Conservation (phyloP, 1,140 invertebrate genomes). For the Trypoxylus dichotomus region DNA sequence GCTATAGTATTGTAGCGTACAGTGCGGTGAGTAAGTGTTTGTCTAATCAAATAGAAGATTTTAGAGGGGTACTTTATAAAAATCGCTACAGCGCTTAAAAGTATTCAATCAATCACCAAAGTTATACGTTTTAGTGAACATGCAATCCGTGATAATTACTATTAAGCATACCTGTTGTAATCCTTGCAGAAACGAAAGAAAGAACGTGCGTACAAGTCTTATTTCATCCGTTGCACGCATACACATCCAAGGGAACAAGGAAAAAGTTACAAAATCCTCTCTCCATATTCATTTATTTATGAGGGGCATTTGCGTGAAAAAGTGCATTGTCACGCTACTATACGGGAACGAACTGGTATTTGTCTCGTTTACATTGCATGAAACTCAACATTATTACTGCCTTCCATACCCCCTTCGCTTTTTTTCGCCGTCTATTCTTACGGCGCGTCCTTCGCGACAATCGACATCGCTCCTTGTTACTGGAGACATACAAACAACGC, state of each 20-base stretch:
- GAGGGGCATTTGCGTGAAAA: not conserved
- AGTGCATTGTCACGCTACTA: conserved; percentile 5
- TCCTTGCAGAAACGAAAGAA: too few species aligned
- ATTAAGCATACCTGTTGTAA: too few species aligned
- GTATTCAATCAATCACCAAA: too few species aligned
- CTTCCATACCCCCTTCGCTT: not conserved
- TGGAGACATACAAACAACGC: not conserved
- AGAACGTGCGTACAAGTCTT: too few species aligned
- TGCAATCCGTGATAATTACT: too few species aligned
- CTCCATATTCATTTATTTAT: not conserved
- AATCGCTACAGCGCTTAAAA: too few species aligned
- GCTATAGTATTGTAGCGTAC: not conserved
- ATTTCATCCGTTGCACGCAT: too few species aligned
- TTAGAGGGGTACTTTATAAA: too few species aligned
- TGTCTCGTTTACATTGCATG: not conserved
- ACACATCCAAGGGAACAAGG: not conserved
- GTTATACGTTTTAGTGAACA: too few species aligned
- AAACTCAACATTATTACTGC: not conserved
- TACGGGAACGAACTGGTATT: not conserved
- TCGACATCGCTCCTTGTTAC: not conserved
- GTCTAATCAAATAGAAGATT: too few species aligned
- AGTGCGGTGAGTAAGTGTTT: too few species aligned
- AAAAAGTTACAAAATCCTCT: not conserved
- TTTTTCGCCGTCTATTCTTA: not conserved
- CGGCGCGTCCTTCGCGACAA: not conserved